Conservation (phyloP, 2,113 vertebrate species). For the Lasiurus borealis region DNA sequence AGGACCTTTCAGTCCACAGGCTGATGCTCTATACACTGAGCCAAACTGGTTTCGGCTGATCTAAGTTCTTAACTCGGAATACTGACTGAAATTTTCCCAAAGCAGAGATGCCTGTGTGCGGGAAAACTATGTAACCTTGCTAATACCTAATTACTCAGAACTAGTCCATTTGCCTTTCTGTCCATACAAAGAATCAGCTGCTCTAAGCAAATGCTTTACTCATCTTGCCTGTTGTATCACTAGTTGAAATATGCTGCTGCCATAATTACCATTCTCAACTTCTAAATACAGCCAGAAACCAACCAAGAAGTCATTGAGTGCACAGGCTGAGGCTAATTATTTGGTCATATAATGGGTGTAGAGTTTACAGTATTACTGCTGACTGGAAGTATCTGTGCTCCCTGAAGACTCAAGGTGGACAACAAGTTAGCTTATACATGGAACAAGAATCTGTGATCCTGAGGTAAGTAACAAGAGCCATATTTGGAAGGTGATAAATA, state of each 20-base stretch:
- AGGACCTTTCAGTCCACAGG: too few species aligned
- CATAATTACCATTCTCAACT: slow-evolving; percentile 53
- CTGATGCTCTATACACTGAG: too few species aligned
- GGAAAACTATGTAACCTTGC: slow-evolving; percentile 77
- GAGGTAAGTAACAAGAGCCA: neutral
- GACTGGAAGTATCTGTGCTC: slow-evolving; percentile 56
- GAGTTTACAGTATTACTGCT: slow-evolving; percentile 37
- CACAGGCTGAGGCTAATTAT: slow-evolving; percentile 17
- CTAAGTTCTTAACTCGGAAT: slow-evolving; percentile 69
- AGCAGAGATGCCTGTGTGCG: slow-evolving; percentile 53
- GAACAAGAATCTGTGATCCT: neutral
- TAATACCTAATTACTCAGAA: slow-evolving; percentile 83
- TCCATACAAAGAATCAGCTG: slow-evolving; percentile 83
- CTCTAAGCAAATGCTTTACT: slow-evolving; percentile 71
- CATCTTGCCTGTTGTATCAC: slow-evolving; percentile 72
- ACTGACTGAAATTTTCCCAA: slow-evolving; percentile 65
- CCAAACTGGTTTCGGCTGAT: too few species aligned
- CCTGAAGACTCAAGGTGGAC: neutral
- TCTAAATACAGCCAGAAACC: slow-evolving; percentile 51
- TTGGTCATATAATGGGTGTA: slow-evolving; percentile 34
- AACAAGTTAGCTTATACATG: neutral
- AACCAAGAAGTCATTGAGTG: slow-evolving; percentile 61
- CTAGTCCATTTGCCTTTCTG: slow-evolving; percentile 83
- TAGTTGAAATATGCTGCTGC: slow-evolving; percentile 67
- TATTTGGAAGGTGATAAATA: neutral